These are phyloP conservation scores for Notospermus geniculatus DNA, from an alignment of 1,140 invertebrate genomes.

Conservation along the genomic window DNA sequence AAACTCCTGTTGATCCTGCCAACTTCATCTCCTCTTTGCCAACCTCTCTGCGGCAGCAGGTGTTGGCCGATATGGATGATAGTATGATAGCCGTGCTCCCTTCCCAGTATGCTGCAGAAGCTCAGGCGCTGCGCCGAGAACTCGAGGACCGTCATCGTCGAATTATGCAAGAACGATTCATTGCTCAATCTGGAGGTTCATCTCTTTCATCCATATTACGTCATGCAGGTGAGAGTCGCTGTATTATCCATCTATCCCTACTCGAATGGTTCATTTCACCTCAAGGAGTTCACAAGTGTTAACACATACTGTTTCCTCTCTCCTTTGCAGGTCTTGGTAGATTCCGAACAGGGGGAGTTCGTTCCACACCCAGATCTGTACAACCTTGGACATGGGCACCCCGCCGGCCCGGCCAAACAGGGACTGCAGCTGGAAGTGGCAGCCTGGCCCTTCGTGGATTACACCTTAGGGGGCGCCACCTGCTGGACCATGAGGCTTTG, in stretches of 20 bases:
- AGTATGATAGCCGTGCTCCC: conserved; percentile 84
- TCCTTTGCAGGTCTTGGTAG: neutral
- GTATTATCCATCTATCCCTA: no score
- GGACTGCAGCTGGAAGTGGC: neutral
- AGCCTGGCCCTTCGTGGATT: conserved; percentile 13
- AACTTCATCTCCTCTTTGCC: conserved; percentile 85
- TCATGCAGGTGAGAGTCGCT: conserved; percentile 46
- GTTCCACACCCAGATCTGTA: neutral
- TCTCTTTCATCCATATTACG: conserved; percentile 49
- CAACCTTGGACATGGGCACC: neutral
- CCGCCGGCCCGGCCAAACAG: neutral
- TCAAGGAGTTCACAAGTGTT: no score
- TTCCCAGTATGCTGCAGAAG: conserved; percentile 82
- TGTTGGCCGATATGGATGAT: conserved; percentile 89
- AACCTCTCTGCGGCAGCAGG: conserved; percentile 79
- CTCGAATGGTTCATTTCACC: no score
- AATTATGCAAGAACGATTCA: conserved; percentile 59
- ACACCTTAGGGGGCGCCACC: conserved; percentile 44
- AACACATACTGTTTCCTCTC: no score
- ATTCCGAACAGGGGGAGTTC: neutral
- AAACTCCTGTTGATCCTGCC: conserved; percentile 81
- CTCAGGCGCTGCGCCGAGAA: conserved; percentile 76
- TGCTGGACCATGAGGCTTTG: conserved; percentile 81
- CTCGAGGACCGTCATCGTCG: conserved; percentile 76
- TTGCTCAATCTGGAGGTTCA: conserved; percentile 44